Evolutionary conservation across 2,888 invertebrate genomes (phyloP), one percentile per base, ranked within the genome.

Genomic region (Tanytarsus gracilentus): DNA sequence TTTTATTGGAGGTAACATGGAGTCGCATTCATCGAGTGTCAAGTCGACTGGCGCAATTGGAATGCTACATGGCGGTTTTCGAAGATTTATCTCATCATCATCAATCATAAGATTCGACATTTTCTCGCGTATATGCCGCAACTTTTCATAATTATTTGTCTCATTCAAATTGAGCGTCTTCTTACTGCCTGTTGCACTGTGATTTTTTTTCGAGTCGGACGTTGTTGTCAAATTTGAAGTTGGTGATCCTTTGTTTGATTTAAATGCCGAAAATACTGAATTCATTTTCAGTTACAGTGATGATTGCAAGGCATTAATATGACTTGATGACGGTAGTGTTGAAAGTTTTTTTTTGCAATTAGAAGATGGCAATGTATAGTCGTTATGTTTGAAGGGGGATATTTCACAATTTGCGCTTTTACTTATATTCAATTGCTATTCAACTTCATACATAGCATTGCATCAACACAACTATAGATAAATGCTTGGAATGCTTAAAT

Each of bases 181-280:
- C 50, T 64, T 64, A 23, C 59, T 64, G 25, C 49, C 63, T 62
- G 55, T 62, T 63, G 61, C 67, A 66, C 49, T 66, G 65, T 63
- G 67, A 66, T 5, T 64, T 65, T 58, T 61, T 53, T 62, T 52
- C 30, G 29, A 44, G 52, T 58, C 55, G 61, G 63, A 63, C 52
- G 63, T 59, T 53, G 33, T 65, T 18, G 62, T 49, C 14, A 61
- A 58, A 39, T 39, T 56, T 16, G 40, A 39, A 16, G 55, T 26
- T 16, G 55, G 27, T 11, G 40, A 5, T 11, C 51, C 53, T 67
- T 73, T 74, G 65, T 70, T 72, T 44, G 69, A 65, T 64, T 74
- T 74, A 68, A 74, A 74, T 66, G 74, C 73, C 64, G 73, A 74
- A 65, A 74, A 73, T 64, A 74, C 74, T 62, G 74, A 73, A 68